Evolutionary conservation across 2,888 invertebrate genomes (phyloP).

Genomic region (Graphium colonna): DNA sequence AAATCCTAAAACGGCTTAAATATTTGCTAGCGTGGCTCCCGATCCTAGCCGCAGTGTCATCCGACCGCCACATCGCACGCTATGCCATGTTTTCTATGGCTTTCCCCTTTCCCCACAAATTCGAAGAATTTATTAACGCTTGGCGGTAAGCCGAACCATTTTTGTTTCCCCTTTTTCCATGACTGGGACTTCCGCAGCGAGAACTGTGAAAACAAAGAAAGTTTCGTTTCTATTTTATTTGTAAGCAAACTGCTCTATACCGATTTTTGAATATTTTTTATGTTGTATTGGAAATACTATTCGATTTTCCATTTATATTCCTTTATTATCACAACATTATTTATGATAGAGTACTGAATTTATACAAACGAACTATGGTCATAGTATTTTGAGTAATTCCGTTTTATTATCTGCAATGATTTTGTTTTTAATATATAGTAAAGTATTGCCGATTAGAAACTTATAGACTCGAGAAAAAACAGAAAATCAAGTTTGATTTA

Average conservation of each 20-base stretch:
- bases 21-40: neutral
- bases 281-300: no score
- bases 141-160: slow-evolving; percentile 69
- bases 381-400: no score
- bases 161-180: slow-evolving; percentile 59
- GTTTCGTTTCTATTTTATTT: slow-evolving; percentile 33
- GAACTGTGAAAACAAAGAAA: slow-evolving; percentile 50
- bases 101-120: slow-evolving; percentile 40
- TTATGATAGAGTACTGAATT: no score
- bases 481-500: no score
- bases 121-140: slow-evolving; percentile 74
- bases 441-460: no score
- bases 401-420: no score
- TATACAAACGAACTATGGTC: no score
- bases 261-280: neutral
- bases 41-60: slow-evolving; percentile 23
- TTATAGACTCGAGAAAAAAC: no score
- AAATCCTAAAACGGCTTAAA: neutral
- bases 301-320: neutral
- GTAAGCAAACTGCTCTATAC: neutral
- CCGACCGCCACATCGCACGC: slow-evolving; percentile 38
- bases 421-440: no score
- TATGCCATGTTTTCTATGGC: slow-evolving; percentile 40
- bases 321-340: neutral
- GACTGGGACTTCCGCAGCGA: slow-evolving; percentile 50